Evolutionary conservation across 1,140 invertebrate genomes (phyloP).

Genomic region (Megathymus violae): DNA sequence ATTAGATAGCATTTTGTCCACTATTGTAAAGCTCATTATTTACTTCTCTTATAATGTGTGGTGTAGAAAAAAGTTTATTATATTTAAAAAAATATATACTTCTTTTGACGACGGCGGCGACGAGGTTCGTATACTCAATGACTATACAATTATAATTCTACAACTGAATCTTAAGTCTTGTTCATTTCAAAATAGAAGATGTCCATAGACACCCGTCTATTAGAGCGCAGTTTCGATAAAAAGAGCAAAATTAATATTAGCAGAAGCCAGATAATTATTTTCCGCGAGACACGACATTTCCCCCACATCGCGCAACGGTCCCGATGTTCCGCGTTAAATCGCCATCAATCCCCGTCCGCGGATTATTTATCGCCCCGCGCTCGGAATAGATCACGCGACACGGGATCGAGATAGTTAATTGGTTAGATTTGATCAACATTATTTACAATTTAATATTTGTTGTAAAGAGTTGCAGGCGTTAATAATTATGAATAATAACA

Average conservation of each 20-base stretch:
- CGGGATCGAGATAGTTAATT: conserved; percentile 43
- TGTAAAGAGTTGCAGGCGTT: neutral
- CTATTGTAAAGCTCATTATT: too few relatives aligned
- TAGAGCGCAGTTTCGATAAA: neutral
- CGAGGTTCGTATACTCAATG: too few relatives aligned
- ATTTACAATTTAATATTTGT: neutral
- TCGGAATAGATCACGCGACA: conserved; percentile 44
- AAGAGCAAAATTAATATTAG: neutral
- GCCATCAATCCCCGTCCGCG: conserved; percentile 46
- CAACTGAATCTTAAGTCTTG: too few relatives aligned
- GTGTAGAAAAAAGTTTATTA: too few relatives aligned
- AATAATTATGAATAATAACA: too few relatives aligned
- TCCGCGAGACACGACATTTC: neutral
- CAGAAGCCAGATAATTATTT: neutral
- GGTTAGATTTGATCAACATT: conserved; percentile 19
- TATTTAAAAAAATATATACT: too few relatives aligned
- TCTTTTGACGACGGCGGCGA: too few relatives aligned
- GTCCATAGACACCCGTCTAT: too few relatives aligned
- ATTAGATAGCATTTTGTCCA: too few relatives aligned
- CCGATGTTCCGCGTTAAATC: conserved; percentile 44
- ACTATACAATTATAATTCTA: too few relatives aligned
- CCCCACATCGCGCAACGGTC: conserved; percentile 24
- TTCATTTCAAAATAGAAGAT: too few relatives aligned
- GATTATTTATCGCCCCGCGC: conserved; percentile 47
- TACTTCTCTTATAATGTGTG: too few relatives aligned